These are phyloP conservation scores for Myiotriccus ornatus DNA, from an alignment of 2,797 vertebrate species.

Conservation along the genomic window DNA sequence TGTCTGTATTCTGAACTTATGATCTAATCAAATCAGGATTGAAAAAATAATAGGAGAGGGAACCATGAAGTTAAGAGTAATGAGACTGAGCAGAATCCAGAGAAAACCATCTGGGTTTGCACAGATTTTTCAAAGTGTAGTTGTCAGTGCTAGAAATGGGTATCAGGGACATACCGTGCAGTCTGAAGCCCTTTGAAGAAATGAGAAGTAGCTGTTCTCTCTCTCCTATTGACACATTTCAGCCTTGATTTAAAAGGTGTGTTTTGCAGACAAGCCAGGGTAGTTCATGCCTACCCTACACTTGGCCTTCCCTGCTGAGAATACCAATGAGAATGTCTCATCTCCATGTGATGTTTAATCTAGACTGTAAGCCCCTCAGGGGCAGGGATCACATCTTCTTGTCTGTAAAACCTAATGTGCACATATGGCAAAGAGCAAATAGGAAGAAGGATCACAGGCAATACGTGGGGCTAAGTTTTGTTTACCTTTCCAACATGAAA, in stretches of 20 bases:
- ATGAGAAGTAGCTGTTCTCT: not conserved
- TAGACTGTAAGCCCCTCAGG: slow-evolving; percentile 1
- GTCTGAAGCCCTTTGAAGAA: not conserved
- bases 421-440: slow-evolving; percentile 59
- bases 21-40: not conserved
- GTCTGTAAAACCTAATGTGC: slow-evolving; percentile 47
- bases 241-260: not conserved
- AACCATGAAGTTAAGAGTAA: not conserved
- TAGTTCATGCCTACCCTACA: not conserved
- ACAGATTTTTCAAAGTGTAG: not conserved
- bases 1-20: not conserved
- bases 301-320: slow-evolving; percentile 31
- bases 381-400: slow-evolving; percentile 55
- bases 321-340: not conserved
- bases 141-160: not conserved
- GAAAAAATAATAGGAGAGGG: not conserved
- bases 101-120: not conserved
- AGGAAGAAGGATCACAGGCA: slow-evolving; percentile 43
- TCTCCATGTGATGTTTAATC: slow-evolving; percentile 52
- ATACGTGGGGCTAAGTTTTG: not conserved
- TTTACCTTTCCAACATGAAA: not conserved
- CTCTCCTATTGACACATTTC: not conserved
- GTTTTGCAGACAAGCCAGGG: not conserved
- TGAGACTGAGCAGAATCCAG: not conserved
- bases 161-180: too few species aligned